Evolutionary conservation across 2,113 vertebrate genomes (phyloP).

Genomic region (Macaca mulatta): DNA sequence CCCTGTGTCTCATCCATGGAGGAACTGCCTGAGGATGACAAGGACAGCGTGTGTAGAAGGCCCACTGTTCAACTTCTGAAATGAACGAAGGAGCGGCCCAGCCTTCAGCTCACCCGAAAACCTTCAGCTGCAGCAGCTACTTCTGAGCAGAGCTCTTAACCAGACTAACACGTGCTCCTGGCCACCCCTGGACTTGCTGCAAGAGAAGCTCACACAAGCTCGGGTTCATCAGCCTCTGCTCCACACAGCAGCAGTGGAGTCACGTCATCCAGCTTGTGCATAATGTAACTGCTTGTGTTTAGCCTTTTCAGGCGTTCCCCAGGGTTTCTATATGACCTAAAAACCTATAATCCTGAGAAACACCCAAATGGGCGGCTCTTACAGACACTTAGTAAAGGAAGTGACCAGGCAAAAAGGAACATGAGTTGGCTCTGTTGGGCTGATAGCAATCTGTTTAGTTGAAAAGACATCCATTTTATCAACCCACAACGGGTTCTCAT

Average conservation of each 20-base stretch:
- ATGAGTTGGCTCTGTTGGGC: constrained; percentile 21
- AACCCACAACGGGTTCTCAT: constrained; percentile 40
- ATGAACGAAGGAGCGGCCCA: rapidly evolving
- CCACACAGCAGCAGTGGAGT: rapidly evolving
- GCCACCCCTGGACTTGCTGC: rapidly evolving
- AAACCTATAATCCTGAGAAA: constrained; percentile 69
- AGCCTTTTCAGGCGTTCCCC: constrained; percentile 9
- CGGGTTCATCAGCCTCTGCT: rapidly evolving
- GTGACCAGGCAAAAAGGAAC: constrained; percentile 63
- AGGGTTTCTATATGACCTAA: constrained; percentile 44
- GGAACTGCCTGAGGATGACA: constrained; percentile 63
- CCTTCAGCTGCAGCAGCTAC: rapidly evolving
- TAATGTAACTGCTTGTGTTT: neutral
- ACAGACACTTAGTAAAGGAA: constrained; percentile 81
- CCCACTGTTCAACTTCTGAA: neutral
- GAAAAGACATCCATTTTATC: constrained; percentile 63
- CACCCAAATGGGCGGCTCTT: constrained; percentile 70
- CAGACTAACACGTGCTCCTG: neutral
- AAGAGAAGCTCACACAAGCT: rapidly evolving
- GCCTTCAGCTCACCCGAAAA: neutral
- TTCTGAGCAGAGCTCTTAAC: neutral
- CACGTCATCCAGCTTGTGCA: neutral
- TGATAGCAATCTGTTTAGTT: constrained; percentile 73
- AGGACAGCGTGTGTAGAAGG: rapidly evolving
- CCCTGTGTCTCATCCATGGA: constrained; percentile 80